Evolutionary conservation across 1,140 invertebrate species (phyloP).

Genomic region (Phocides pigmalion): DNA sequence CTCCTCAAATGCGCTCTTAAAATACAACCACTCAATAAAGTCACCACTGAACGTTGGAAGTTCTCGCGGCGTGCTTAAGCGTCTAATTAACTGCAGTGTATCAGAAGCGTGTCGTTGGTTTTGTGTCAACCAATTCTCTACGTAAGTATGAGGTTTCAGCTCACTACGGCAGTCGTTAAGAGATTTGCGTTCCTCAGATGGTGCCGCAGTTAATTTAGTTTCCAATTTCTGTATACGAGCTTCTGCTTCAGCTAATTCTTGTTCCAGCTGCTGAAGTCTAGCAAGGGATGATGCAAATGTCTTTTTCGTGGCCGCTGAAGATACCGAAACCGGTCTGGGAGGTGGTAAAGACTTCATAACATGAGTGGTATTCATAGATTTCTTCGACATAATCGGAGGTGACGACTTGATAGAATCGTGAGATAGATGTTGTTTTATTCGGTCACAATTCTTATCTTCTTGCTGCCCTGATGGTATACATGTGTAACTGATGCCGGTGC

Average conservation of each 20-base stretch:
- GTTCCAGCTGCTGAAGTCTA: too few species aligned
- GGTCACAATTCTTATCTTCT: conserved; percentile 3
- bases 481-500: background rate
- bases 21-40: conserved; percentile 43
- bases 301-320: too few species aligned
- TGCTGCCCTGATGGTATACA: conserved; percentile 1
- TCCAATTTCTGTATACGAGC: too few species aligned
- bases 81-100: too few species aligned
- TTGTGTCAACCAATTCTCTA: too few species aligned
- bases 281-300: too few species aligned
- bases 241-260: too few species aligned
- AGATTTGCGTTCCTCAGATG: too few species aligned
- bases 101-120: too few species aligned
- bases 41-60: conserved; percentile 40
- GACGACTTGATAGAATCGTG: conserved; percentile 10
- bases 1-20: conserved; percentile 41
- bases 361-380: background rate
- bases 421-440: background rate
- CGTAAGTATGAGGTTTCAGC: too few species aligned
- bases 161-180: too few species aligned
- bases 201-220: too few species aligned
- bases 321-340: background rate
- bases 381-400: background rate
- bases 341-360: background rate
- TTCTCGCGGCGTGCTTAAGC: conserved; percentile 44